Conservation (phyloP, 2,797 vertebrate species). For the Emys orbicularis region DNA sequence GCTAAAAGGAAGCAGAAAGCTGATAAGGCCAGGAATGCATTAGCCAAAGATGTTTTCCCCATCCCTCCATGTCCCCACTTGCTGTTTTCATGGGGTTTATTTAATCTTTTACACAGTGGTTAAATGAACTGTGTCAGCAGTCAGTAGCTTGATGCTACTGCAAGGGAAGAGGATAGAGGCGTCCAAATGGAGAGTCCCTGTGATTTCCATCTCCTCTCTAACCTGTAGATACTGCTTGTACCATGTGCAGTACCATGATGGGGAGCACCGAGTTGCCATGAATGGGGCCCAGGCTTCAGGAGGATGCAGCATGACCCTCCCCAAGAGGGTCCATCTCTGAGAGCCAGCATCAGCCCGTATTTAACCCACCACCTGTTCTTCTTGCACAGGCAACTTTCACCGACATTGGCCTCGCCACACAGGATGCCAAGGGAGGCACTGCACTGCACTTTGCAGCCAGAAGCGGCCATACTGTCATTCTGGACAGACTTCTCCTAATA, state of each 20-base stretch:
- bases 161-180: no score
- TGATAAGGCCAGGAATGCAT: no score
- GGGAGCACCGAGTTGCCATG: no score
- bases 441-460: conserved; percentile 91
- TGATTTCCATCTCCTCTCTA: no score
- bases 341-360: fast-evolving
- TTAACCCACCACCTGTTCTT: no score
- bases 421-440: conserved; percentile 87
- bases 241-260: no score
- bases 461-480: conserved; percentile 86
- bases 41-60: no score
- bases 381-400: conserved; percentile 81
- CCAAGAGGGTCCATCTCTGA: background rate
- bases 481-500: conserved; percentile 84
- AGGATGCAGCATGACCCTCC: no score
- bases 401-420: conserved; percentile 78
- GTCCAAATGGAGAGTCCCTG: no score
- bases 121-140: background rate
- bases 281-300: no score
- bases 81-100: background rate
- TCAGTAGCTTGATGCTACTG: background rate
- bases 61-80: background rate
- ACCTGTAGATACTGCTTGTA: no score
- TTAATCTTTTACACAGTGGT: background rate
- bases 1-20: no score